Evolutionary conservation across 2,888 invertebrate genomes (phyloP), one percentile per base, ranked within the genome.

Genomic region (Rosalia funebris): DNA sequence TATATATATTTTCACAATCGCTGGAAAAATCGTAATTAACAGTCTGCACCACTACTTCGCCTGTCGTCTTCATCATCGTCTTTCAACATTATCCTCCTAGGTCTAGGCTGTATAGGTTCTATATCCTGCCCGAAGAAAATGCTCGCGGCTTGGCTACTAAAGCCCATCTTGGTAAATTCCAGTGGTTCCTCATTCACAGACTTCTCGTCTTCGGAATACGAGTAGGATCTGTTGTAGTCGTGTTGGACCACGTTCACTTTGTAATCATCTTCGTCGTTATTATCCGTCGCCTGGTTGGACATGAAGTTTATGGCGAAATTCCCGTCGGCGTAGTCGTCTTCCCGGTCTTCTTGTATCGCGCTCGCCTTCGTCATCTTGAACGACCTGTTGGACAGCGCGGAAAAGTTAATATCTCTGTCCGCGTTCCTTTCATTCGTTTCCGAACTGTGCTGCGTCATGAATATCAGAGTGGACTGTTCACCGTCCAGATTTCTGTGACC

Each of bases 131-230:
- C 74, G 64, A 81, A 81, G 62, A 81, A 81, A 65, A 81, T 78
- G 63, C 71, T 80, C 1, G 77, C 72, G 1, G 80, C 81, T 55
- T 77, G 75, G 60, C 74, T 79, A 45, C 76, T 79, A 60, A 75
- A 79, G 14, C 65, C 66, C 46, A 63, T 52, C 1, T 62, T 36
- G 19, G 11, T 36, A 14, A 56, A 47, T 25, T 37, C 19, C 11
- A 36, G 14, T 1, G 7, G 11, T 9, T 64, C 60, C 17, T 66
- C 56, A 5, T 47, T 31, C 11, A 57, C 12, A 17, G 57, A 60
- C 3, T 45, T 12, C 34, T 68, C 68, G 15, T 68, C 68, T 42
- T 68, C 68, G 1, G 68, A 66, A 41, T 36, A 16, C 12, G 60
- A 52, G 16, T 46, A 50, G 14, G 34, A 36, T 5, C 42, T 60